Conservation (phyloP, 2,797 vertebrate species). For the Gymnoscopelus braueri region DNA sequence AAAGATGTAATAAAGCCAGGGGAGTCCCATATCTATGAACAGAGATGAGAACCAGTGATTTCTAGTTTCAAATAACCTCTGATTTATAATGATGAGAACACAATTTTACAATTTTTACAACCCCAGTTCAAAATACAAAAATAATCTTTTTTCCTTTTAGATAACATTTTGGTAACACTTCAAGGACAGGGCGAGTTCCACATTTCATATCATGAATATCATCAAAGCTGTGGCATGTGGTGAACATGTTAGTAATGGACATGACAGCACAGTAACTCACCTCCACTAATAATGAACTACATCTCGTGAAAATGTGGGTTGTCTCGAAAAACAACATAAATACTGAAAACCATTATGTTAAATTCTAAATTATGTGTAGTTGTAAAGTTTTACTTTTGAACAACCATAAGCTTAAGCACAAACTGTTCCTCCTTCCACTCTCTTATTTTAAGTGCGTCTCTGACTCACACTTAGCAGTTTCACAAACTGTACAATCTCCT, state of each 20-base stretch:
- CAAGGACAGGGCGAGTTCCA: slow-evolving; percentile 76
- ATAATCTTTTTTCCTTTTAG: slow-evolving; percentile 82
- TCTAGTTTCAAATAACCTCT: slow-evolving; percentile 73
- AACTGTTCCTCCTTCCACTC: slow-evolving; percentile 49
- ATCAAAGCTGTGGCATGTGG: slow-evolving; percentile 68
- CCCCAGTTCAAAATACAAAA: slow-evolving; percentile 87
- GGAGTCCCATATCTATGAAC: slow-evolving; percentile 67
- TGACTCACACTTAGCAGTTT: slow-evolving; percentile 50
- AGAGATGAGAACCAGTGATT: slow-evolving; percentile 73
- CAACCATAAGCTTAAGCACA: slow-evolving; percentile 66
- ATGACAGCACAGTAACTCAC: slow-evolving; percentile 74
- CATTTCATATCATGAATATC: slow-evolving; percentile 59
- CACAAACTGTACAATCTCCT: slow-evolving; percentile 51
- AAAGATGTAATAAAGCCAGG: slow-evolving; percentile 53
- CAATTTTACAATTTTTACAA: slow-evolving; percentile 83
- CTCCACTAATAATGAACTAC: slow-evolving; percentile 70
- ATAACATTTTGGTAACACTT: slow-evolving; percentile 87
- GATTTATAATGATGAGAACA: slow-evolving; percentile 74
- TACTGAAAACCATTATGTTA: slow-evolving; percentile 61
- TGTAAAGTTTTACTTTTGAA: slow-evolving; percentile 57
- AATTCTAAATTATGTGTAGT: slow-evolving; percentile 63
- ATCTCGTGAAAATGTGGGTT: slow-evolving; percentile 73
- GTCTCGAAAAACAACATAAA: slow-evolving; percentile 70
- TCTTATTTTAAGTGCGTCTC: slow-evolving; percentile 42
- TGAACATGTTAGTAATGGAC: slow-evolving; percentile 78